Evolutionary conservation across 1,140 invertebrate genomes (phyloP), one percentile per base, ranked within the genome.

Genomic region (Zaprionus inermis): DNA sequence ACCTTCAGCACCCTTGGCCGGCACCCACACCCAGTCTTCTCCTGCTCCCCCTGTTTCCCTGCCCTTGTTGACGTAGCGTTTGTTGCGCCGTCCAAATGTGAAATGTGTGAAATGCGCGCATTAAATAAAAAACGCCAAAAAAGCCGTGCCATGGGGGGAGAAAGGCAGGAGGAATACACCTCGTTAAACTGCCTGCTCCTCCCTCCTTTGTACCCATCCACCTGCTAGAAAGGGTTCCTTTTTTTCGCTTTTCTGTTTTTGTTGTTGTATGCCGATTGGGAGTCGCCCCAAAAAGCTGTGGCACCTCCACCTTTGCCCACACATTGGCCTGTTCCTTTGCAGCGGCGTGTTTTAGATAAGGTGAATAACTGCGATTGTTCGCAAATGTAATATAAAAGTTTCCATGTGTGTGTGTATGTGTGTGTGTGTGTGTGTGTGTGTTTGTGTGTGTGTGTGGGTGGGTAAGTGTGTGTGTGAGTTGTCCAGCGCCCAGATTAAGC

Each of bases 51-150:
- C 46, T 18, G 1, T 11, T 28, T 4, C 56, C 24, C 63, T 56
- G 1, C 6, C 32, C 32, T 54, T 49, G 63, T 64, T 32, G 63
- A 57, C 65, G 57, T 41, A n/a, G 60, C 54, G 36, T 66, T 68
- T 76, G 75, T 64, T 68, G 67, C 76, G 70, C 73, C 74, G 75
- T 72, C 63, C 64, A 68, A 67, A 60, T 73, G 71, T 55, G 84
- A 88, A 85, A 86, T 86, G 82, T 86, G 82, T 88, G 82, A 86
- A 86, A 89, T 89, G 83, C 83, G 79, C 79, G 76, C 77, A 88
- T 88, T 88, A 88, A 88, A 89, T 83, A 89, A 81, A 86, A 86
- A 86, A 82, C 71, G 65, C 44, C 60, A 83, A 83, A 73, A 64
- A 70, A 49, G 7, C 22, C 18, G 55, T 41, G 5, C n/a, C 14